A percentile compares a stretch with the other conserved stretches of the same genome.
Evolutionary conservation across 37 sponge, comb jelly and placozoan genomes (phyloP).

Genomic region (Ianthella basta): DNA sequence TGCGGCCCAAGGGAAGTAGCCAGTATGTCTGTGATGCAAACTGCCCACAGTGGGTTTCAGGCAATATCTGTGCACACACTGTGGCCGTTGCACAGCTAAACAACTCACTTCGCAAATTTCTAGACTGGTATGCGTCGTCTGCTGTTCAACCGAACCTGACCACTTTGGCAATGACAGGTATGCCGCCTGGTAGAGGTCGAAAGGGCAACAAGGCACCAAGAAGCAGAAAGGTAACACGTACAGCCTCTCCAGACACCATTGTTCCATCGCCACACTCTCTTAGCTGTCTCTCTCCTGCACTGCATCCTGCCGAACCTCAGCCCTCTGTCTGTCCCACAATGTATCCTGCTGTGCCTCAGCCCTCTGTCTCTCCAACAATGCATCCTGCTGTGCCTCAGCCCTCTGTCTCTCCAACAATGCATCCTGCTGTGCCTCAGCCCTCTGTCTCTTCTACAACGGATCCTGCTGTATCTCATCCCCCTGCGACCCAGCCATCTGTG

Average conservation of each 20-base stretch:
- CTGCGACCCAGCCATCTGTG: no score
- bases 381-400: no score
- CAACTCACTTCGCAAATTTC: not conserved
- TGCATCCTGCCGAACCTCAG: not conserved
- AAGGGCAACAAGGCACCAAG: not conserved
- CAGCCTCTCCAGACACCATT: not conserved
- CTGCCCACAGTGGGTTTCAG: no score
- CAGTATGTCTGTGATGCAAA: no score
- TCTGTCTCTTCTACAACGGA: no score
- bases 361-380: no score
- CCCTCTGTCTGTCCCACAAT: conserved; percentile 55
- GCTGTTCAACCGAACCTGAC: not conserved
- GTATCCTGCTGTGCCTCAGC: conserved; percentile 90
- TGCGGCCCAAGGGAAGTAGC: no score
- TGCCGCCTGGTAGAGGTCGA: not conserved
- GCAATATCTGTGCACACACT: no score
- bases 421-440: no score
- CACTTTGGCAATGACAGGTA: not conserved
- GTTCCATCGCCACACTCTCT: not conserved
- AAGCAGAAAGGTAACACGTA: not conserved
- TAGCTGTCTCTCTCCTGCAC: no score
- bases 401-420: conserved; percentile 91
- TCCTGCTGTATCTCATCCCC: no score
- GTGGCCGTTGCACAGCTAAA: not conserved
- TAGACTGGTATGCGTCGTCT: not conserved